Evolutionary conservation across 2,797 vertebrate genomes (phyloP).

Genomic region (Chelon auratus): DNA sequence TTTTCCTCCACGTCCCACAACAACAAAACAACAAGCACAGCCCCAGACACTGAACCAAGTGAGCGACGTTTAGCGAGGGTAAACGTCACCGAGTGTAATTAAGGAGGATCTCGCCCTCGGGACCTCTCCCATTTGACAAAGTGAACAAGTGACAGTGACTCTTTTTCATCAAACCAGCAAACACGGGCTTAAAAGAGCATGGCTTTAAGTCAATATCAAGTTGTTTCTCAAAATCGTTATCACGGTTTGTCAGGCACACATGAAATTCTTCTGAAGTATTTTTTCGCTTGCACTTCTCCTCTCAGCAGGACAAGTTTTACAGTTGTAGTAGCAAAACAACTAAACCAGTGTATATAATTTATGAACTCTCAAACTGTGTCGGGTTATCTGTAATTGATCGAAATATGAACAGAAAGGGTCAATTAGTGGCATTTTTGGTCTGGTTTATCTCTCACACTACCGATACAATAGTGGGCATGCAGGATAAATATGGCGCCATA

Average conservation of each 20-base stretch:
- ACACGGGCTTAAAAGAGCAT: conserved; percentile 71
- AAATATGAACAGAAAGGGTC: conserved; percentile 55
- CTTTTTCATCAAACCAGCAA: conserved; percentile 75
- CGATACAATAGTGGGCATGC: conserved; percentile 41
- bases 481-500: conserved; percentile 51
- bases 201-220: conserved; percentile 75
- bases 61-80: conserved; percentile 45
- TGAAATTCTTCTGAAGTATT: conserved; percentile 55
- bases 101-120: conserved; percentile 70
- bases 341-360: conserved; percentile 36
- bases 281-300: conserved; percentile 50
- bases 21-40: conserved; percentile 46
- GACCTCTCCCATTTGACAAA: conserved; percentile 64
- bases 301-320: conserved; percentile 39
- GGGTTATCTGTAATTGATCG: conserved; percentile 66
- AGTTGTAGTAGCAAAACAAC: conserved; percentile 27
- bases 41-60: conserved; percentile 34
- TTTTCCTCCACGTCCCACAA: conserved; percentile 23
- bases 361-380: conserved; percentile 34
- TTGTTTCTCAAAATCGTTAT: conserved; percentile 74
- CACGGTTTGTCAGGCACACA: conserved; percentile 73
- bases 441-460: conserved; percentile 50
- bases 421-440: conserved; percentile 61
- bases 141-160: conserved; percentile 73
- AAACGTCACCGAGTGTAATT: conserved; percentile 73